Percentiles rank a stretch among this genome's conserved stretches.
Conservation (phyloP, 2,113 vertebrate species). For the Gulo gulo region DNA sequence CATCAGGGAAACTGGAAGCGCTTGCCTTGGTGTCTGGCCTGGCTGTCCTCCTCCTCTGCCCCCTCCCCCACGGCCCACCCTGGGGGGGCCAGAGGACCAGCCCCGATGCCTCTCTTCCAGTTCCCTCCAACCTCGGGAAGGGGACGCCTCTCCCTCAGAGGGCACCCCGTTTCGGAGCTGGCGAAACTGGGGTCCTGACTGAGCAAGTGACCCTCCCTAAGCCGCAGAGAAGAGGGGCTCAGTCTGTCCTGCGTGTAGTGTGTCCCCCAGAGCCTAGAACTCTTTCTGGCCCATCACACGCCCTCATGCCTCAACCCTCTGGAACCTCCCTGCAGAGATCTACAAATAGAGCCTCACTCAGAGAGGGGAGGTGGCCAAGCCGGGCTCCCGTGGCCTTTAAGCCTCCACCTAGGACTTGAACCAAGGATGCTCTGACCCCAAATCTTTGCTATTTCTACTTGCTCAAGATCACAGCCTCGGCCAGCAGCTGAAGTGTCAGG, state of each 20-base stretch:
- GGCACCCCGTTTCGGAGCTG: not conserved
- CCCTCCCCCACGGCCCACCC: not conserved
- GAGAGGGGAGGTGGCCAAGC: not conserved
- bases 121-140: not conserved
- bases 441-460: not conserved
- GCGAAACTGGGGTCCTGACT: not conserved
- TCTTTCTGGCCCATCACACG: not conserved
- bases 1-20: not conserved
- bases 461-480: not conserved
- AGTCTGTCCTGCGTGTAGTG: fast-evolving
- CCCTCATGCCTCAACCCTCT: fast-evolving
- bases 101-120: not conserved
- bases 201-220: not conserved
- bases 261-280: not conserved
- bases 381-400: not conserved
- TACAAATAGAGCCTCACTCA: not conserved
- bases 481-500: not conserved
- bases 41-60: not conserved
- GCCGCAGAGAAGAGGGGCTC: not conserved
- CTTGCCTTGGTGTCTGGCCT: not conserved
- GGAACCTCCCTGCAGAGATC: fast-evolving
- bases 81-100: not conserved
- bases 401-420: not conserved
- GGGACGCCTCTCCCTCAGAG: not conserved
- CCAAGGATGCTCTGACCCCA: not conserved